Base-by-base conservation (phyloP, 1,140 invertebrate species). In the Papilio polytes region DNA sequence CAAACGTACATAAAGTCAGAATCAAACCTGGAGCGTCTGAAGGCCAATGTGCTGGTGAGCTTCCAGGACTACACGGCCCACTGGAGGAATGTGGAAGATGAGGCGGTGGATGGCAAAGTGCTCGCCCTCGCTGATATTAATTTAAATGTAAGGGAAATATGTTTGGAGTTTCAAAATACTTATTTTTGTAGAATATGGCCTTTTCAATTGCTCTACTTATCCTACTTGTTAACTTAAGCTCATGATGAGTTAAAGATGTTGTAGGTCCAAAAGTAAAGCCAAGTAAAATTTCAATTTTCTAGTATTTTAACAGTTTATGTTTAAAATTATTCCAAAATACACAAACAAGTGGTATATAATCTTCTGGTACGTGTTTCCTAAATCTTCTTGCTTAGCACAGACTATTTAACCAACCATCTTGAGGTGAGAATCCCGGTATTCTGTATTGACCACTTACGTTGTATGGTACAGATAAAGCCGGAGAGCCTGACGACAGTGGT, bases 401-500 rank as follows among this genome's bases (percentile, higher is more conserved):
- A 26, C 26, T 26, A 26, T 26, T 10, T 22, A 59, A 59, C 20
- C 18, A 48, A 48, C 13, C 36, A 41, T 6, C 1, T 36, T 36
- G 31, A 36, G 31, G 31, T 36, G 31, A 4, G 31, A 36, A 18
- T 63, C n/a, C n/a, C 22, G n/a, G 20, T 63, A 63, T 63, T 63
- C 12, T 26, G 56, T 26, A 9, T 26, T 63, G 59, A 63, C 7
- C n/a, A 63, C 22, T 20, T 22, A 63, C 36, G 0, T 12, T 7
- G 0, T 7, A 31, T 76, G 22, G 10, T 91, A 97, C 0, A 96
- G 80, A 96, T 97, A 31, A 95, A 96, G 82, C 95, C 96, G 3
- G 96, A 97, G 10, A 95, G 97, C 44, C 87, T 98, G 13, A 91
- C 97, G 0, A 97, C 97, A 0, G 93, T 98, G 3, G 97, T 98